phyloP scores from a whole-genome alignment of 2,797 vertebrate genomes.

The Ateles fusciceps region DNA sequence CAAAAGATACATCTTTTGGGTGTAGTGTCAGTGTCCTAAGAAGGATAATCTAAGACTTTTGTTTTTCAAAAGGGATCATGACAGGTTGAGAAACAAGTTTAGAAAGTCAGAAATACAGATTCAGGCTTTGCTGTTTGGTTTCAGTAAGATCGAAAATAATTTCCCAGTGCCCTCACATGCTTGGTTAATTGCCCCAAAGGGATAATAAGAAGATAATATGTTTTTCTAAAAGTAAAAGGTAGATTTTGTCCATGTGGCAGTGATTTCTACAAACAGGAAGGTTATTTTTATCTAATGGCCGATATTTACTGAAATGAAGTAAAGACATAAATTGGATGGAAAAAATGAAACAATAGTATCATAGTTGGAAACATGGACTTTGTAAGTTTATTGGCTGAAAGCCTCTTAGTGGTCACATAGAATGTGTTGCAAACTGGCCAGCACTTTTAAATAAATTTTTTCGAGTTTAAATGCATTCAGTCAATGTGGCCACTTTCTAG shows the following conservation, averaged over 20 bases:
- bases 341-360: background rate
- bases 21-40: background rate
- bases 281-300: background rate
- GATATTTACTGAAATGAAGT: background rate
- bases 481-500: background rate
- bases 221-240: slow-evolving; percentile 39
- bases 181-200: slow-evolving; percentile 26
- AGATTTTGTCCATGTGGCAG: background rate
- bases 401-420: background rate
- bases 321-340: background rate
- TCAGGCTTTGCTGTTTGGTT: slow-evolving; percentile 44
- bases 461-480: background rate
- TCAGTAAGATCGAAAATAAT: slow-evolving; percentile 15
- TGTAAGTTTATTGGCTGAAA: slow-evolving; percentile 5
- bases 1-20: background rate
- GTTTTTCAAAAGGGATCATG: background rate
- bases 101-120: background rate
- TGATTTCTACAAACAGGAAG: slow-evolving; percentile 38
- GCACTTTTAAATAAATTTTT: background rate
- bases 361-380: slow-evolving; percentile 18
- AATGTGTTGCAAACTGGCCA: background rate
- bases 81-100: background rate
- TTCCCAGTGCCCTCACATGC: background rate
- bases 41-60: background rate
- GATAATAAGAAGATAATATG: background rate